These are phyloP conservation scores for Enteromius thamalakanensis DNA, from an alignment of 2,797 vertebrate genomes.

Conservation along the genomic window DNA sequence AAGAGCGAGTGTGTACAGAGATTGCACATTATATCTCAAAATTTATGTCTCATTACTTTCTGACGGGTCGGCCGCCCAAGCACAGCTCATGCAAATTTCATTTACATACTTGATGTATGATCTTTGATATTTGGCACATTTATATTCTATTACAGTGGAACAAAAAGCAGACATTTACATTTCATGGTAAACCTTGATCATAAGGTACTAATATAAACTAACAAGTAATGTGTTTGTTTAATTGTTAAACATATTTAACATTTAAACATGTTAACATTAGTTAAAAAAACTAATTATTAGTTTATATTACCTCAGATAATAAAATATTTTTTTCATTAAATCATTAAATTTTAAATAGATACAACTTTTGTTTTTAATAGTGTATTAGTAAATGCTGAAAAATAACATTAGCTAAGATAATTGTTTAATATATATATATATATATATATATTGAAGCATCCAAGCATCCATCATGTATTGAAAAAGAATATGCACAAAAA, in stretches of 20 bases:
- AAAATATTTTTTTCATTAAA: background rate
- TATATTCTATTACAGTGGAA: too few relatives aligned
- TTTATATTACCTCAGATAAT: background rate
- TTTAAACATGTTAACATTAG: background rate
- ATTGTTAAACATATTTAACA: too few relatives aligned
- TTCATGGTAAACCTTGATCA: background rate
- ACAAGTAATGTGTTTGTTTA: background rate
- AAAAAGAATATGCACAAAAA: background rate
- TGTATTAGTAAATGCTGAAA: too few relatives aligned
- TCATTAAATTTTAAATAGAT: background rate
- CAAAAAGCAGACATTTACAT: background rate
- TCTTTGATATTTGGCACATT: too few relatives aligned
- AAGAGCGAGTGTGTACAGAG: too few relatives aligned
- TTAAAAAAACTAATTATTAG: background rate
- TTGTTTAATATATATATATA: too few relatives aligned
- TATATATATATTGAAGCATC: background rate
- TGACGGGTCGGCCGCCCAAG: too few relatives aligned
- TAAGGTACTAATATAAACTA: background rate
- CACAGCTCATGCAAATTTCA: too few relatives aligned
- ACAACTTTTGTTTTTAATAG: background rate
- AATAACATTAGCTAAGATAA: too few relatives aligned
- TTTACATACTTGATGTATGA: too few relatives aligned
- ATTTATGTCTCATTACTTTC: too few relatives aligned
- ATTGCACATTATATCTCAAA: too few relatives aligned
- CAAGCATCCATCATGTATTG: background rate